Base-by-base conservation (phyloP, 2,888 invertebrate species). In the Priocnemis perturbator region DNA sequence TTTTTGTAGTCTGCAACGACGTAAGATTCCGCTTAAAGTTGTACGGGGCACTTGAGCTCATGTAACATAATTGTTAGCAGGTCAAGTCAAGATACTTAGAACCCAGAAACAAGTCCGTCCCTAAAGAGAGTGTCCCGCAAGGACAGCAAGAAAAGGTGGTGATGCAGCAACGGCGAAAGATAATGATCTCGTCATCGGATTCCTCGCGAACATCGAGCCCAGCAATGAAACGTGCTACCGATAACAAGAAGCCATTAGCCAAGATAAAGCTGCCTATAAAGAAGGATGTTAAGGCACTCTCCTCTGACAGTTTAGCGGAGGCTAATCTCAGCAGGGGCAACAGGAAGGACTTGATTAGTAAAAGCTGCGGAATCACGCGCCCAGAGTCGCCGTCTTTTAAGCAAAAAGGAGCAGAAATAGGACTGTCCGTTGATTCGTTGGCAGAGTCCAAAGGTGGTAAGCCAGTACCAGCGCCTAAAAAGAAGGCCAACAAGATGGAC, bases 171-270 rank as follows among this genome's bases (percentile, higher is more conserved):
- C 82, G 90, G 20, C 86, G 89, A 20, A 89, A 90, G 50, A 90
- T 90, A 73, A 89, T 91, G 84, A 89, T 91, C 17, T 92, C 92
- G 0, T 93, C 92, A 0, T 93, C 92, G 57, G 94, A 94, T 79
- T 94, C 94, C 0, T 94, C 94, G 0, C 90, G 93, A 14, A 94
- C 93, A 70, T 93, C 93, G 1, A 94, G 94, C 80, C 94, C 94
- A 0, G 91, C 93, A 1, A 91, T 91, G 85, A 88, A 89, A 73
- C 88, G 91, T 53, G 89, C 90, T 0, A 74, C 81, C 65, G 80
- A 89, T 71, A 37, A 37, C 11, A 83, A 88, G 78, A 77, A 86
- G 74, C 69, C 86, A 9, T 55, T 85, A 0, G 71, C 81, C 4
- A 89, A 89, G 67, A 81, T 85, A 0, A 89, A 90, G 44, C 76